Evolutionary conservation across 53 echinoderm and acorn worm genomes (phyloP), one percentile per base, ranked within the genome.

Genomic region (Holothuria leucospilota): DNA sequence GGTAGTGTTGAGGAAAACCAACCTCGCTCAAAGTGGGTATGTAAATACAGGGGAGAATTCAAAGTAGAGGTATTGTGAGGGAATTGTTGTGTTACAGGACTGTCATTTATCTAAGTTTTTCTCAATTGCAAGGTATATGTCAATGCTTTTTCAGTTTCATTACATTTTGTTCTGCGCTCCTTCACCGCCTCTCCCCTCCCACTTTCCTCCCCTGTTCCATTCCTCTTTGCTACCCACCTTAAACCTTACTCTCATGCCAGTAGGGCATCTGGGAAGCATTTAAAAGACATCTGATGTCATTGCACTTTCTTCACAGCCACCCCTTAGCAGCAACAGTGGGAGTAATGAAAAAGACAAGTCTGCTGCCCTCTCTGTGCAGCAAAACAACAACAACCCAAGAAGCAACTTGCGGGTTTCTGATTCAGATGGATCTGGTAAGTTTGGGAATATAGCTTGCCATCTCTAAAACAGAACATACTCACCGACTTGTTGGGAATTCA

Each of bases 231-330:
- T 56, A 7, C 46, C 11, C 46, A 9, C 46, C 56, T 13, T 52
- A 52, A 52, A 10, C 15, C n/a, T 2, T 52, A 52, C 52, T 52
- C 52, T 13, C 52, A 40, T 40, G 40, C 46, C 46, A 46, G 46
- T 46, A 46, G 46, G 46, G 46, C 46, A 56, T 56, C 18, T 16
- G 56, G 56, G 56, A 56, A 56, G 56, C 56, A 56, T 56, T 56
- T 56, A 18, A 56, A 56, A 56, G 56, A 56, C 56, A 56, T 18
- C 18, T 49, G 51, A 75, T 49, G 75, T 75, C 75, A 75, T 75
- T 75, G 75, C 75, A 51, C 75, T 75, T 52, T 75, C 26, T 75
- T 75, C 75, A 75, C 75, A 75, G 75, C 75, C 53, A 51, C 75
- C 75, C 49, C 51, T 39, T 75, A 71, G 13, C 71, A 71, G 42